Conservation (phyloP, 2,888 invertebrate species). For the Herminia tarsipennalis region DNA sequence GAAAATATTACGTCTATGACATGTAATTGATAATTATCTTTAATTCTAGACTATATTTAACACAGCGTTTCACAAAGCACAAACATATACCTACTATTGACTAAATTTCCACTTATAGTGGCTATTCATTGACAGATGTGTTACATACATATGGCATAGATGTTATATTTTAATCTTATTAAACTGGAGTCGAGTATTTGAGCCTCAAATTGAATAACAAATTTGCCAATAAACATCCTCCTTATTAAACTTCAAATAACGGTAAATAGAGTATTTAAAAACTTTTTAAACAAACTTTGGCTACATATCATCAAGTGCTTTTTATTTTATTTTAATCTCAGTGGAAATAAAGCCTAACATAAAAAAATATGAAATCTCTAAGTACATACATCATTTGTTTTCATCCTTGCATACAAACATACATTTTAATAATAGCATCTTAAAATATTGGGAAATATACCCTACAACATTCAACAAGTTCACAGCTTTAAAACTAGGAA, state of each 20-base stretch:
- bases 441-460: slow-evolving; percentile 22
- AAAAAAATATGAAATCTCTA: slow-evolving; percentile 27
- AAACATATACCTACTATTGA: slow-evolving; percentile 32
- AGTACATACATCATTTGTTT: slow-evolving; percentile 13
- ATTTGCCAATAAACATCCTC: not conserved
- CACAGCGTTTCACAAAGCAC: slow-evolving; percentile 47
- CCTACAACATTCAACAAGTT: slow-evolving; percentile 39
- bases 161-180: too few relatives aligned
- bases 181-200: too few relatives aligned
- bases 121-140: not conserved
- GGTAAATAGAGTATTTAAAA: slow-evolving; percentile 24
- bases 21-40: slow-evolving; percentile 43
- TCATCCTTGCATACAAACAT: slow-evolving; percentile 11
- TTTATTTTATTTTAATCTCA: slow-evolving; percentile 12
- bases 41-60: slow-evolving; percentile 41
- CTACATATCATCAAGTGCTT: slow-evolving; percentile 12
- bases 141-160: not conserved
- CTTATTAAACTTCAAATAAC: slow-evolving; percentile 7
- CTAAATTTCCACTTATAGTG: slow-evolving; percentile 34
- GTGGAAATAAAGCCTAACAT: slow-evolving; percentile 30
- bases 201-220: not conserved
- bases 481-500: slow-evolving; percentile 33
- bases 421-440: slow-evolving; percentile 27
- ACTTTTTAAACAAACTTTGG: slow-evolving; percentile 25
- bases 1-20: slow-evolving; percentile 48